These are phyloP conservation scores for Drosophila colorata DNA, from an alignment of 2,888 invertebrate genomes.

Conservation along the genomic window DNA sequence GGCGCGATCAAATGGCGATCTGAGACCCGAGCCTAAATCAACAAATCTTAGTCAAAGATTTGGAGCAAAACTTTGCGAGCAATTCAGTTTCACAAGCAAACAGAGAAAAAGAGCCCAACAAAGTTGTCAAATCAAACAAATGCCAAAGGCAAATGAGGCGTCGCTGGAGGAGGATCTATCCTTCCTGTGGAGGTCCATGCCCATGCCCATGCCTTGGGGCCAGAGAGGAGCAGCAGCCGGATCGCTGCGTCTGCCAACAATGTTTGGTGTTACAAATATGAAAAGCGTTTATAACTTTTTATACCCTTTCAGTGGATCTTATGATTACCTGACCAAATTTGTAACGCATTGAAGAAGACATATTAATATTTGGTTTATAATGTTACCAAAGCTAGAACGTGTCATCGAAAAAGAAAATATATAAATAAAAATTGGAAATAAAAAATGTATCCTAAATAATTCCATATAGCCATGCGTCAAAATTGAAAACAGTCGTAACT, in stretches of 20 bases:
- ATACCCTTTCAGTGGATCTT: background rate
- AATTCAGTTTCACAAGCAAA: conserved; percentile 43
- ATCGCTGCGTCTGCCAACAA: background rate
- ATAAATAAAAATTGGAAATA: too few species aligned
- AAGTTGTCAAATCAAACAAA: conserved; percentile 79
- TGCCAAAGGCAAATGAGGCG: conserved; percentile 32
- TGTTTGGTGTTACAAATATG: conserved; percentile 68
- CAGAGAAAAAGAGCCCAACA: conserved; percentile 52
- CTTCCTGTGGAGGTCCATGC: background rate
- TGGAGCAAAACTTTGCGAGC: conserved; percentile 32
- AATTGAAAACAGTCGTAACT: too few species aligned
- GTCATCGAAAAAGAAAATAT: too few species aligned
- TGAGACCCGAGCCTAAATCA: conserved; percentile 57
- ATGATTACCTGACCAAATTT: too few species aligned
- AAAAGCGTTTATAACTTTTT: conserved; percentile 48
- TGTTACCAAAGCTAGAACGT: too few species aligned
- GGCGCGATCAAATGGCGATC: background rate
- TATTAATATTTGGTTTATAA: too few species aligned
- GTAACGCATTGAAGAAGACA: too few species aligned
- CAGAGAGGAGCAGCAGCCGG: background rate
- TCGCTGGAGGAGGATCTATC: conserved; percentile 7
- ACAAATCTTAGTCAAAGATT: conserved; percentile 55
- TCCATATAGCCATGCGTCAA: too few species aligned
- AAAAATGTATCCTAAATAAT: too few species aligned
- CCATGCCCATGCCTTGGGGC: background rate